phyloP scores from a whole-genome alignment of 2,888 invertebrate species.

The Heliconius ismenius region DNA sequence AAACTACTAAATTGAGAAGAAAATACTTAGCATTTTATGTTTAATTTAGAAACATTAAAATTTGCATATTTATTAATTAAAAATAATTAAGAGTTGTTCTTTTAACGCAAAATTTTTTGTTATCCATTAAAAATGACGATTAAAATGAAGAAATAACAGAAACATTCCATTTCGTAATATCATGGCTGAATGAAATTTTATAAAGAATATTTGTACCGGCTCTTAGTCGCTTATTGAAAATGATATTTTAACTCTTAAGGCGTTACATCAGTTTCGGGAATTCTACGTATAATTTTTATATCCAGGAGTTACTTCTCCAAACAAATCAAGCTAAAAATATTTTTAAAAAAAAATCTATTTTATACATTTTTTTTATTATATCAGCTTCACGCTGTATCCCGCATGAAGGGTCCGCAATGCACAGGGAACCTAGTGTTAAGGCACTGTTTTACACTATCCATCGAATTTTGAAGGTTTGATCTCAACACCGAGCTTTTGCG shows the following conservation, averaged over 20 bases:
- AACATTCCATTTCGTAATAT: neutral
- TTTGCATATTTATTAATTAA: neutral
- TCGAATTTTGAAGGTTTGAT: no score
- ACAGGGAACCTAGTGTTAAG: no score
- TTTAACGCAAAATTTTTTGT: neutral
- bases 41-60: neutral
- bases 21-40: no score
- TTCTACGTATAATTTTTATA: slow-evolving; percentile 17
- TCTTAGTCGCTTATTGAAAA: neutral
- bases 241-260: slow-evolving; percentile 2
- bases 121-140: slow-evolving; percentile 13
- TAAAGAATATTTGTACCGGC: slow-evolving; percentile 1
- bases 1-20: no score
- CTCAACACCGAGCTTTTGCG: no score
- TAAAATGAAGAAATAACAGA: slow-evolving; percentile 1
- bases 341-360: no score
- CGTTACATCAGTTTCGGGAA: slow-evolving; percentile 1
- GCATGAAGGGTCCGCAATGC: no score
- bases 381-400: no score
- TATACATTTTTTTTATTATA: no score
- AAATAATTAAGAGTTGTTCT: neutral
- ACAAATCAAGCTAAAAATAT: neutral
- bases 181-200: neutral
- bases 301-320: neutral
- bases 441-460: no score